phyloP scores from a whole-genome alignment of 2,797 vertebrate species.

The Anguilla megastoma region DNA sequence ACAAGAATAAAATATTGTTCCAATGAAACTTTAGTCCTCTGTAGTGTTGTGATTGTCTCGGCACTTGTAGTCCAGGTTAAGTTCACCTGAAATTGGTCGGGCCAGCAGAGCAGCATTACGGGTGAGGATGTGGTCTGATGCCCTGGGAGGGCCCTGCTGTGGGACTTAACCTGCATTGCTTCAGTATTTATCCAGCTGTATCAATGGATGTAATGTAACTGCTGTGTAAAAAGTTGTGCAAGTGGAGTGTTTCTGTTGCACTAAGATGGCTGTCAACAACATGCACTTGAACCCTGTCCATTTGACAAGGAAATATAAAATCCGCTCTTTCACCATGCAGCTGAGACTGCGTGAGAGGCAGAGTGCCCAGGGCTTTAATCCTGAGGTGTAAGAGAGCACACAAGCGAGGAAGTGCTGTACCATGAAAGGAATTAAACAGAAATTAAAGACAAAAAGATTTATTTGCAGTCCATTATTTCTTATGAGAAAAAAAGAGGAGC shows the following conservation, averaged over 20 bases:
- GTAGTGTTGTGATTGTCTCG: too few relatives aligned
- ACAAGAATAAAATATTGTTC: too few relatives aligned
- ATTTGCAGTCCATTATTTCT: constrained; percentile 8
- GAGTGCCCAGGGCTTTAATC: not conserved
- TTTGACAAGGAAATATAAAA: not conserved
- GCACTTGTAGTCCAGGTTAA: too few relatives aligned
- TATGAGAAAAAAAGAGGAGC: not conserved
- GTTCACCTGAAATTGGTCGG: not conserved
- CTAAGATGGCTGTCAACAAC: not conserved
- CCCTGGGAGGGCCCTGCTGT: too few relatives aligned
- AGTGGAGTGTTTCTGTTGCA: too few relatives aligned
- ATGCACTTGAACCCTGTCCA: not conserved
- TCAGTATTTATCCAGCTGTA: too few relatives aligned
- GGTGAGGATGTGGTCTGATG: too few relatives aligned
- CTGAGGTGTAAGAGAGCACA: not conserved
- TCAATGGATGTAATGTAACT: too few relatives aligned
- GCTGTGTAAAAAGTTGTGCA: too few relatives aligned
- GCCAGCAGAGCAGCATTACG: too few relatives aligned
- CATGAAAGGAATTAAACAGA: not conserved
- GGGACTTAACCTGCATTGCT: too few relatives aligned
- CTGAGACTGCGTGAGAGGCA: not conserved
- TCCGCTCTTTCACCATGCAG: not conserved
- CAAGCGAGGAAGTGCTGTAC: not conserved
- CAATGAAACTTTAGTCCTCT: too few relatives aligned
- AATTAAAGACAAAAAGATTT: not conserved